phyloP scores from a whole-genome alignment of 2,888 invertebrate genomes.

The Syrista parreyssii region DNA sequence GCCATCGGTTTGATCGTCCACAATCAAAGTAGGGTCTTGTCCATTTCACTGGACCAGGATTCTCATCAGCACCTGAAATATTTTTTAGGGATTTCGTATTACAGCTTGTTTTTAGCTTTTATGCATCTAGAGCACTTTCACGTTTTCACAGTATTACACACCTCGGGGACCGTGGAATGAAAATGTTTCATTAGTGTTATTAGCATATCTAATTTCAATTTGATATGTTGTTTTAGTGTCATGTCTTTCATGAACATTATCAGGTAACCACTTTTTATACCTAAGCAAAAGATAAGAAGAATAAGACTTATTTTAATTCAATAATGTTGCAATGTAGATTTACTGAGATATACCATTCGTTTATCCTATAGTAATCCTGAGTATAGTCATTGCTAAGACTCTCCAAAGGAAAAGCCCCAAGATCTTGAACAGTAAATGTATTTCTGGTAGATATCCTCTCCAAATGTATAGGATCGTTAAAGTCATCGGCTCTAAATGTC shows the following conservation, averaged over 20 bases:
- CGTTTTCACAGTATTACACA: slow-evolving; percentile 28
- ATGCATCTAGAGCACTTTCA: neutral
- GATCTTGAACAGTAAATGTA: slow-evolving; percentile 87
- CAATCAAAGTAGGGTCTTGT: slow-evolving; percentile 97
- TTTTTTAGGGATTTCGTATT: neutral
- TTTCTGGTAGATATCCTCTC: slow-evolving; percentile 95
- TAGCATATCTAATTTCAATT: slow-evolving; percentile 93
- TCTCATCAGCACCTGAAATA: slow-evolving; percentile 80
- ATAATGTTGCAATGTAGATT: neutral
- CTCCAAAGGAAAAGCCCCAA: slow-evolving; percentile 85
- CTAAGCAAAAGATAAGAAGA: slow-evolving; percentile 50
- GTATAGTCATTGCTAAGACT: slow-evolving; percentile 90
- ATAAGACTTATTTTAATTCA: neutral
- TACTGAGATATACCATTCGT: slow-evolving; percentile 78
- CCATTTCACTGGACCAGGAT: slow-evolving; percentile 93
- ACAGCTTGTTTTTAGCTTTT: neutral
- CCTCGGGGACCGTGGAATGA: slow-evolving; percentile 94
- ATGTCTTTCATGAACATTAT: slow-evolving; percentile 82
- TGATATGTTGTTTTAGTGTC: slow-evolving; percentile 94
- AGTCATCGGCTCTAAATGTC: slow-evolving; percentile 91
- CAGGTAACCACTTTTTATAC: slow-evolving; percentile 92
- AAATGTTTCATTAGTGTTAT: slow-evolving; percentile 95
- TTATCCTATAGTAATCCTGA: slow-evolving; percentile 88
- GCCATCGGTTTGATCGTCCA: slow-evolving; percentile 94
- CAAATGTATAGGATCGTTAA: slow-evolving; percentile 95